A percentile compares a stretch with the other conserved stretches of the same genome.
Evolutionary conservation across 2,113 vertebrate genomes (phyloP).

Genomic region (Gasterosteus nipponicus): DNA sequence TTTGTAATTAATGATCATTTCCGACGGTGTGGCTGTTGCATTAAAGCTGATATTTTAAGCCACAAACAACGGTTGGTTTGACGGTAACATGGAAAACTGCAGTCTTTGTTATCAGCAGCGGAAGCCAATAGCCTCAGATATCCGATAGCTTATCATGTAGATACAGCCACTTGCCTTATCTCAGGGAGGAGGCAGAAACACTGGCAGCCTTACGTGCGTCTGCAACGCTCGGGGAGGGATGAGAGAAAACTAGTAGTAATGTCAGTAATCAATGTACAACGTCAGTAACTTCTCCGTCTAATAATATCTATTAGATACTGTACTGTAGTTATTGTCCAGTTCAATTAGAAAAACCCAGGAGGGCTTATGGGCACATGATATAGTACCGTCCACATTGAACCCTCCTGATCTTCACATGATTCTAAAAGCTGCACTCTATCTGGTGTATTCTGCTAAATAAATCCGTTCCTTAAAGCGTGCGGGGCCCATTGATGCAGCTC

Average conservation of each 20-base stretch:
- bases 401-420: slow-evolving; percentile 22
- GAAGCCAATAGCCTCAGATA: slow-evolving; percentile 51
- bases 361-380: not conserved
- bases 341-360: not conserved
- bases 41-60: slow-evolving; percentile 16
- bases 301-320: not conserved
- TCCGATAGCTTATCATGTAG: slow-evolving; percentile 41
- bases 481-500: slow-evolving; percentile 47
- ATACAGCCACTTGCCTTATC: slow-evolving; percentile 49
- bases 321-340: slow-evolving; percentile 1
- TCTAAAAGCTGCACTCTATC: slow-evolving; percentile 36
- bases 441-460: slow-evolving; percentile 39
- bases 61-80: slow-evolving; percentile 14
- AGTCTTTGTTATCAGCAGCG: slow-evolving; percentile 16
- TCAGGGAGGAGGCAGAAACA: slow-evolving; percentile 34
- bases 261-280: not conserved
- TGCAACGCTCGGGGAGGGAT: slow-evolving; percentile 5
- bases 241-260: not conserved
- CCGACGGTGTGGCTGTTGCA: not conserved
- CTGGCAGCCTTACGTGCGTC: slow-evolving; percentile 45
- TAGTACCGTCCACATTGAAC: not conserved
- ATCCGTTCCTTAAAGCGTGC: slow-evolving; percentile 39
- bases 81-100: slow-evolving; percentile 12
- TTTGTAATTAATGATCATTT: slow-evolving; percentile 23
- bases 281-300: not conserved